phyloP scores from a whole-genome alignment of 2,797 vertebrate species.

The Lateolabrax maculatus region DNA sequence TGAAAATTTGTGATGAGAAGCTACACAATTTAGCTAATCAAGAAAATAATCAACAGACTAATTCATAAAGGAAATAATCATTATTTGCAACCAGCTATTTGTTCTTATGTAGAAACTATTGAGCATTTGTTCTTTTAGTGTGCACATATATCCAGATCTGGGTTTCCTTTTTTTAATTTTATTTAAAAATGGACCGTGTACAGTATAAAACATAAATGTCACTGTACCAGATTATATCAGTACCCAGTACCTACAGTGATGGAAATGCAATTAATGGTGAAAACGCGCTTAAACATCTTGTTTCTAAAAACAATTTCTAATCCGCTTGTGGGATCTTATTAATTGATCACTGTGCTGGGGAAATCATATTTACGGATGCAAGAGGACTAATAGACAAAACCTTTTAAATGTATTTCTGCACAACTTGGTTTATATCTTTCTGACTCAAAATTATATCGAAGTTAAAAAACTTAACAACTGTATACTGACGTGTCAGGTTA shows the following conservation, averaged over 20 bases:
- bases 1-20: not conserved
- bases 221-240: no score
- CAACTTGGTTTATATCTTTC: not conserved
- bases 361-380: not conserved
- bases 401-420: not conserved
- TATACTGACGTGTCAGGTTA: accelerated
- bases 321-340: no score
- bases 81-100: not conserved
- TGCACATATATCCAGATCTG: not conserved
- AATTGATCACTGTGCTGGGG: not conserved
- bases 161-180: no score
- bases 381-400: not conserved
- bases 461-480: not conserved
- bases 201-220: no score
- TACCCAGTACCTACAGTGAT: no score
- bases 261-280: not conserved
- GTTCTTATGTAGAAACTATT: not conserved
- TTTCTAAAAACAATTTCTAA: no score
- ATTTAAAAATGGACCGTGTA: no score
- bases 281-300: not conserved
- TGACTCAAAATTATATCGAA: not conserved
- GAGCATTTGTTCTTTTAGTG: not conserved
- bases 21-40: not conserved
- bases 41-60: not conserved
- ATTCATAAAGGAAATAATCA: not conserved